Conservation (phyloP, 64 coral and sea anemone species). For the Orbicella faveolata region DNA sequence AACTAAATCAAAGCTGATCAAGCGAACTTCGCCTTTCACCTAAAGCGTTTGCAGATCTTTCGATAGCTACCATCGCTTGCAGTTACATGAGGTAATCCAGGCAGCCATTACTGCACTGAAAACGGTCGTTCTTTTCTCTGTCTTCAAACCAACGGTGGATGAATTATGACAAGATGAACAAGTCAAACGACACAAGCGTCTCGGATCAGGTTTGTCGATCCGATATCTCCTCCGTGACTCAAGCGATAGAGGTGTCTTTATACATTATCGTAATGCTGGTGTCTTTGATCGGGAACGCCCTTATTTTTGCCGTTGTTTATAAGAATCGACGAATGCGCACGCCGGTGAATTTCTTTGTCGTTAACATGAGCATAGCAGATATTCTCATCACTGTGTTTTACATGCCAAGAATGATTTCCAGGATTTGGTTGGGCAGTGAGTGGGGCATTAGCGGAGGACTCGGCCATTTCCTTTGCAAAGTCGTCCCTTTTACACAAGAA, state of each 20-base stretch:
- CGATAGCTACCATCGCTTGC: not conserved
- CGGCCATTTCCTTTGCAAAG: slow-evolving; percentile 40
- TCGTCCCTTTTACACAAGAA: slow-evolving; percentile 34
- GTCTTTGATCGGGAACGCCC: slow-evolving; percentile 37
- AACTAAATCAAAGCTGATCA: not conserved
- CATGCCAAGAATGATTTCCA: slow-evolving; percentile 61
- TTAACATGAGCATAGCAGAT: slow-evolving; percentile 48
- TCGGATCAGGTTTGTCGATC: not conserved
- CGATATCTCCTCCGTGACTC: not conserved
- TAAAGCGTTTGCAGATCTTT: not conserved
- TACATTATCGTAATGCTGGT: slow-evolving; percentile 48
- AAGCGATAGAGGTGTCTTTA: not conserved
- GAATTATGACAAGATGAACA: not conserved
- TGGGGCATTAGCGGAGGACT: slow-evolving; percentile 26
- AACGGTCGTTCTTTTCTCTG: not conserved
- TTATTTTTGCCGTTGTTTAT: slow-evolving; percentile 40
- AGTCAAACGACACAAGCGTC: not conserved
- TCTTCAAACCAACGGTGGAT: too few relatives aligned
- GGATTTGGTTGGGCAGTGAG: slow-evolving; percentile 27
- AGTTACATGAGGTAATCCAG: not conserved
- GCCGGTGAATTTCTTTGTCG: slow-evolving; percentile 50
- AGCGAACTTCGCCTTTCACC: not conserved
- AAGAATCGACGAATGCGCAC: slow-evolving; percentile 41
- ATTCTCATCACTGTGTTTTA: slow-evolving; percentile 55
- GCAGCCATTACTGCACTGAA: not conserved